These are phyloP conservation scores for Gryllus longicercus DNA, from an alignment of 2,888 invertebrate species.

Conservation along the genomic window DNA sequence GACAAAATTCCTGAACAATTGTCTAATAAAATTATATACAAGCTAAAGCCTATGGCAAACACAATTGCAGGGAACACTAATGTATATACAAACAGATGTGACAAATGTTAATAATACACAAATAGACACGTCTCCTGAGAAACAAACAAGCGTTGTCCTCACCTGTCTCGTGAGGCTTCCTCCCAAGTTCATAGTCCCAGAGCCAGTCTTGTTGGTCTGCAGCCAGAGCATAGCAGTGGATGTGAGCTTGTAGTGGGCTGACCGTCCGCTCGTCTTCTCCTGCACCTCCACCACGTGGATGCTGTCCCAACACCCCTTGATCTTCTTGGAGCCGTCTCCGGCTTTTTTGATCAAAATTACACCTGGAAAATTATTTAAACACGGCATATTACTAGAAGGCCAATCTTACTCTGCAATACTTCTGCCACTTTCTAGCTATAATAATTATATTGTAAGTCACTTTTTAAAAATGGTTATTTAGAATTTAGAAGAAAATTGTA, in stretches of 20 bases:
- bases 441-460: too few species aligned
- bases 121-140: background rate
- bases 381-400: background rate
- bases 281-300: constrained; percentile 99
- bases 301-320: constrained; percentile 99
- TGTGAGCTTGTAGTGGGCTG: constrained; percentile 96
- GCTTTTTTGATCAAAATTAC: constrained; percentile 99
- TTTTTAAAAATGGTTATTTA: too few species aligned
- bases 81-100: background rate
- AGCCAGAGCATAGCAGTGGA: constrained; percentile 99
- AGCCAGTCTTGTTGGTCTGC: constrained; percentile 93
- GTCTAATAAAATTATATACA: too few species aligned
- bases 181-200: constrained; percentile 98
- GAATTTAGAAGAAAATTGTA: too few species aligned
- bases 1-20: too few species aligned
- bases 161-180: constrained; percentile 97
- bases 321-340: constrained; percentile 96
- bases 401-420: too few species aligned
- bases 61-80: background rate
- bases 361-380: constrained; percentile 53
- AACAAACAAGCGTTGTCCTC: constrained; percentile 32
- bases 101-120: background rate
- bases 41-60: background rate
- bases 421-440: too few species aligned
- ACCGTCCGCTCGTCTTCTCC: constrained; percentile 89